phyloP scores from a whole-genome alignment of 2,888 invertebrate species.

The Gandaritis pyraliata region DNA sequence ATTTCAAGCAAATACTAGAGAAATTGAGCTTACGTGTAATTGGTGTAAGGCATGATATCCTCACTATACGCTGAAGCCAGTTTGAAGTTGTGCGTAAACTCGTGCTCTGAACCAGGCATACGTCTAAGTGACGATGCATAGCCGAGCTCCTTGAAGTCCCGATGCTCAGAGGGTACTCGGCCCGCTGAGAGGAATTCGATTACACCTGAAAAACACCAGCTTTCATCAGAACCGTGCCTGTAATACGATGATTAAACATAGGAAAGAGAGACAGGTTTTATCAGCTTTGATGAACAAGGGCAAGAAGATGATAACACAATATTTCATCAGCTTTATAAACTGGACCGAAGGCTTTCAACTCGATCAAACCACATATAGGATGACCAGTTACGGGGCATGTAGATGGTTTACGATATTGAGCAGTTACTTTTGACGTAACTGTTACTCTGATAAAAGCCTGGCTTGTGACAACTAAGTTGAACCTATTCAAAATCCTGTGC shows the following conservation, averaged over 20 bases:
- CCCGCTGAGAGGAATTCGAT: conserved; percentile 97
- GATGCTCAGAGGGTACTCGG: conserved; percentile 94
- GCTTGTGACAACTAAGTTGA: too few relatives aligned
- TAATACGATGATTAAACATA: too few relatives aligned
- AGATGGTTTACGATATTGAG: too few relatives aligned
- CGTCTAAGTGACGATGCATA: conserved; percentile 96
- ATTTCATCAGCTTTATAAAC: too few relatives aligned
- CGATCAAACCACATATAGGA: too few relatives aligned
- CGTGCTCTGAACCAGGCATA: conserved; percentile 94
- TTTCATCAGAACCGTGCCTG: background rate
- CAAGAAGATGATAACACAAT: too few relatives aligned
- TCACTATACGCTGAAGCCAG: conserved; percentile 97
- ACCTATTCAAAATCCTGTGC: too few relatives aligned
- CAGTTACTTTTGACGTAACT: too few relatives aligned
- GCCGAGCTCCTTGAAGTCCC: conserved; percentile 97
- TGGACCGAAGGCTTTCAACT: too few relatives aligned
- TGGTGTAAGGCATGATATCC: conserved; percentile 98
- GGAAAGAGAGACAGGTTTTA: too few relatives aligned
- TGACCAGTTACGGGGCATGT: too few relatives aligned
- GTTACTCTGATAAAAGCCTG: too few relatives aligned
- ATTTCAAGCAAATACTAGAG: background rate
- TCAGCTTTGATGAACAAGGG: background rate
- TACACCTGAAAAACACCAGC: conserved; percentile 87
- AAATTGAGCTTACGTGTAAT: conserved; percentile 94
- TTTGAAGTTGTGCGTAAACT: conserved; percentile 98